Percentiles rank a stretch among this genome's conserved stretches.
Conservation (phyloP, 2,113 vertebrate species). For the Charina bottae region DNA sequence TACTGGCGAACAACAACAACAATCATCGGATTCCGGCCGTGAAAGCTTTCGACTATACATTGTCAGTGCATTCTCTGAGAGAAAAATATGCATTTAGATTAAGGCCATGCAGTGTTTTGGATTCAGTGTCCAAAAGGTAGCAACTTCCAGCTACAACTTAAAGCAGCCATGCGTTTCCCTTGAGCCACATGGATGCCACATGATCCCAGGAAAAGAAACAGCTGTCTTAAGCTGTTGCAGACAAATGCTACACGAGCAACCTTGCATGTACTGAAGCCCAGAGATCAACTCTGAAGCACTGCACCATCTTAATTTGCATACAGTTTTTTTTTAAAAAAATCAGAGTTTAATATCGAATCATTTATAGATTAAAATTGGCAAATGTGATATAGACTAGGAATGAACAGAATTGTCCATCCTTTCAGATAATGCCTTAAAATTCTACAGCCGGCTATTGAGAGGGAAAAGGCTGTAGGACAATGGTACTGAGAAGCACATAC, state of each 20-base stretch:
- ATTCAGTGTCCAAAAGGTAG: not conserved
- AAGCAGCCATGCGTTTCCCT: not conserved
- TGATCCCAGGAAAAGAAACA: not conserved
- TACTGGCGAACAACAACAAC: too few species aligned
- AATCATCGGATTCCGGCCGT: too few species aligned
- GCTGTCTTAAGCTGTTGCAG: not conserved
- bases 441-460: not conserved
- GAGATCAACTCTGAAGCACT: not conserved
- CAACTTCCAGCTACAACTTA: not conserved
- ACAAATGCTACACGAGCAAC: not conserved
- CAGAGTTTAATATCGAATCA: not conserved
- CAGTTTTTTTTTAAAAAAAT: not conserved
- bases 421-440: not conserved
- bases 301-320: not conserved
- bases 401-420: not conserved
- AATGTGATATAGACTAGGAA: not conserved
- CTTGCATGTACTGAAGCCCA: not conserved
- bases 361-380: not conserved
- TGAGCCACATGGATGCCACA: not conserved
- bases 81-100: not conserved
- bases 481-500: not conserved
- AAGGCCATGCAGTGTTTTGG: not conserved
- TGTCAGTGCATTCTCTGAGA: not conserved
- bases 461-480: not conserved
- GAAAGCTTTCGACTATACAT: too few species aligned